phyloP scores from a whole-genome alignment of 2,888 invertebrate species.

The Drosophila barbarae region DNA sequence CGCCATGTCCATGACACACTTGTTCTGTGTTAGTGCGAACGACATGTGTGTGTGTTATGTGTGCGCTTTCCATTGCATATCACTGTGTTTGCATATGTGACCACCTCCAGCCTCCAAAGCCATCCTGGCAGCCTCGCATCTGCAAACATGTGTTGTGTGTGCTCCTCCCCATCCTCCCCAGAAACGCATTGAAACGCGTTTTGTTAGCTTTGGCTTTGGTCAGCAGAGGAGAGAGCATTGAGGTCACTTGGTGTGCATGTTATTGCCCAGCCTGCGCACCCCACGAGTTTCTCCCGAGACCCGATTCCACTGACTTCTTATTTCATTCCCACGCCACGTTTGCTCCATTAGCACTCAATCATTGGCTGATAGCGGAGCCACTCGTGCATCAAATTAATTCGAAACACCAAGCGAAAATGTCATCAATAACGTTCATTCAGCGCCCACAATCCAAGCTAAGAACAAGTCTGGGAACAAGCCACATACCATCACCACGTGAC shows the following conservation, averaged over 20 bases:
- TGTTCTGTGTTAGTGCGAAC: constrained; percentile 36
- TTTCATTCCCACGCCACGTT: constrained; percentile 50
- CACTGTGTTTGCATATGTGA: constrained; percentile 68
- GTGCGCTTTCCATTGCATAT: constrained; percentile 63
- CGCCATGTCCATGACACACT: constrained; percentile 70
- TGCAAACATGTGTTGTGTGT: constrained; percentile 50
- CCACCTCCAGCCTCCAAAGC: constrained; percentile 30
- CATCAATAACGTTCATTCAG: constrained; percentile 60
- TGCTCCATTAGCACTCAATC: constrained; percentile 69
- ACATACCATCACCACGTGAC: constrained; percentile 41
- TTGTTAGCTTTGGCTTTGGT: constrained; percentile 58
- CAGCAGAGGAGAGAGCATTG: constrained; percentile 42
- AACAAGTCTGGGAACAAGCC: constrained; percentile 3
- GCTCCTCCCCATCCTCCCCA: constrained; percentile 3
- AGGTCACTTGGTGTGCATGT: constrained; percentile 51
- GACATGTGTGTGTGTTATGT: constrained; percentile 29
- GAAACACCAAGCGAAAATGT: constrained; percentile 49
- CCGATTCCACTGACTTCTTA: constrained; percentile 49
- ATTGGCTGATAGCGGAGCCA: constrained; percentile 55
- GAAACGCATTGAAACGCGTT: constrained; percentile 65
- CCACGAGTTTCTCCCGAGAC: background rate
- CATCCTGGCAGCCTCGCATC: constrained; percentile 16
- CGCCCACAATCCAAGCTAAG: background rate
- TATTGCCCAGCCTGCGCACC: constrained; percentile 32
- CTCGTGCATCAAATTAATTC: constrained; percentile 70